These are phyloP conservation scores for Nannospalax galili DNA, from an alignment of 2,113 vertebrate genomes.

Conservation along the genomic window DNA sequence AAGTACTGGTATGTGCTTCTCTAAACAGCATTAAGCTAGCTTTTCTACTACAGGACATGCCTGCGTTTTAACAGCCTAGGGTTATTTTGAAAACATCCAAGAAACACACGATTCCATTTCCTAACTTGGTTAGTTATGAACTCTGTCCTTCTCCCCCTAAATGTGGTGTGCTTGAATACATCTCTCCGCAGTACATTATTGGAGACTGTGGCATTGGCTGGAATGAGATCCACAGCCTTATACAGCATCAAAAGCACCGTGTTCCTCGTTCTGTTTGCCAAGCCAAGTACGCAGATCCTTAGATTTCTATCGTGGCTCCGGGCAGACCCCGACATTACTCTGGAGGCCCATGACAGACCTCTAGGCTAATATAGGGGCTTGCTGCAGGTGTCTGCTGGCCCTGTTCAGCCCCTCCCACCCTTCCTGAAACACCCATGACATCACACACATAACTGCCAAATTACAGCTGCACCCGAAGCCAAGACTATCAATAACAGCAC, in stretches of 20 bases:
- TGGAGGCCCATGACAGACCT: background rate
- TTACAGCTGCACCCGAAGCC: background rate
- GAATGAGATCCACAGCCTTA: background rate
- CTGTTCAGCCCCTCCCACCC: background rate
- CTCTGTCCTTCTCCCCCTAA: background rate
- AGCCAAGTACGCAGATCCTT: background rate
- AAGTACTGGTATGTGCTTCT: background rate
- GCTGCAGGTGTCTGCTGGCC: slow-evolving; percentile 4
- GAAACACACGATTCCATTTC: background rate
- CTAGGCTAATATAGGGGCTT: background rate
- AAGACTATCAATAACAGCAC: slow-evolving; percentile 26
- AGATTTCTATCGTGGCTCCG: rapidly evolving
- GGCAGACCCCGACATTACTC: no score
- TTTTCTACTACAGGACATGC: background rate
- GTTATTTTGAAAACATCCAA: background rate
- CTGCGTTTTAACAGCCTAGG: background rate
- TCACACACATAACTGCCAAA: background rate
- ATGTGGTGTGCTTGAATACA: rapidly evolving
- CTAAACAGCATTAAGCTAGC: background rate
- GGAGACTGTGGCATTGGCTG: background rate
- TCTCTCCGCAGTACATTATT: background rate
- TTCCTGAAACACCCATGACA: background rate
- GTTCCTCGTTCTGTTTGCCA: background rate
- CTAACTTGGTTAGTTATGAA: rapidly evolving
- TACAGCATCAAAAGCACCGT: no score